These are phyloP conservation scores for Monochamus alternatus DNA, from an alignment of 2,888 invertebrate genomes.

Conservation along the genomic window DNA sequence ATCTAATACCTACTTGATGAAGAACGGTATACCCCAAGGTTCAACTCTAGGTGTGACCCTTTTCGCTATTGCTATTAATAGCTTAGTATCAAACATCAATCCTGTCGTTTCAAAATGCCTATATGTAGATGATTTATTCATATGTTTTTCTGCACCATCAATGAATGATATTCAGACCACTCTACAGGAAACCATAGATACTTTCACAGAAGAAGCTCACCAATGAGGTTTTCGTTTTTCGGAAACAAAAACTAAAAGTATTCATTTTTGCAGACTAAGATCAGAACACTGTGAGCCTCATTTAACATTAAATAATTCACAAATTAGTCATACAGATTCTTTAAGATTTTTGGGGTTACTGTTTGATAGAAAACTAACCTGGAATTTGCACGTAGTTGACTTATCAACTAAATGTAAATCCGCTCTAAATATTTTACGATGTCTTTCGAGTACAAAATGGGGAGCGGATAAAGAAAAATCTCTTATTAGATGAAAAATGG, in stretches of 20 bases:
- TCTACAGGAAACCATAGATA: conserved; percentile 16
- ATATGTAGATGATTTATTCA: conserved; percentile 34
- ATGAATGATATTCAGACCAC: conserved; percentile 22
- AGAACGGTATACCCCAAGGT: conserved; percentile 48
- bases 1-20: conserved; percentile 18
- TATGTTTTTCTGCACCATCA: conserved; percentile 12
- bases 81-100: conserved; percentile 17
- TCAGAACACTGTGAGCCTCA: conserved; percentile 8
- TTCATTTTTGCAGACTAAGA: conserved; percentile 29
- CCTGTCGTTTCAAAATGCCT: conserved; percentile 14
- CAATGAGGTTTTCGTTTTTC: conserved; percentile 25
- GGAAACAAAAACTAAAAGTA: neutral
- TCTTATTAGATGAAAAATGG: neutral
- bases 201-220: neutral
- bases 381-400: neutral
- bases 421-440: neutral
- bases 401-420: neutral
- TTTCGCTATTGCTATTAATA: conserved; percentile 45
- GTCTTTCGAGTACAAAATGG: neutral
- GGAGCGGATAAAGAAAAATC: conserved; percentile 12
- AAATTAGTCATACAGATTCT: neutral
- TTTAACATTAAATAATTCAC: neutral
- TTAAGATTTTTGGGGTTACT: conserved; percentile 16
- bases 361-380: conserved; percentile 1
- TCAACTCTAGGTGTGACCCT: conserved; percentile 42